Conservation (phyloP, 1,140 invertebrate genomes). For the Drosophila bifasciata region DNA sequence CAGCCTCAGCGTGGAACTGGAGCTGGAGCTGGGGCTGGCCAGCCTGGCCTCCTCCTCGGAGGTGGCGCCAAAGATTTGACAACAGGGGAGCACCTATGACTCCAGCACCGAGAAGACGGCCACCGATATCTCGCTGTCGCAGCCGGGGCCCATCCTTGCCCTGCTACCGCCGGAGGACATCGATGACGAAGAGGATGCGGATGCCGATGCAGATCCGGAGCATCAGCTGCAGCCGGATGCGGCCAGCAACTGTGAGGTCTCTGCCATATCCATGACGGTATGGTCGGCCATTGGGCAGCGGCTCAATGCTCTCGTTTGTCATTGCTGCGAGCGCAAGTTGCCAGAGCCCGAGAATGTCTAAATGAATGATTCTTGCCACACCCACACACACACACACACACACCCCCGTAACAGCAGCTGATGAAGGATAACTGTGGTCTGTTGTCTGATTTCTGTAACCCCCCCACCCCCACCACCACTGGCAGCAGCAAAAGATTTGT, state of each 20-base stretch:
- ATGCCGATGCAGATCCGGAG: constrained; percentile 12
- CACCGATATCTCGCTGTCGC: constrained; percentile 66
- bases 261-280: constrained; percentile 77
- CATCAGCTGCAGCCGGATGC: constrained; percentile 43
- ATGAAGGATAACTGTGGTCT: no score
- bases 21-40: constrained; percentile 71
- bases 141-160: constrained; percentile 53
- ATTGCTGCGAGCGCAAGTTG: constrained; percentile 83
- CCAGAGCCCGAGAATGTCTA: constrained; percentile 84
- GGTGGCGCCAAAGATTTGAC: constrained; percentile 80
- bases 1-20: constrained; percentile 68
- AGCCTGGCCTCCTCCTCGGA: constrained; percentile 59
- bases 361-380: background rate
- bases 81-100: constrained; percentile 74
- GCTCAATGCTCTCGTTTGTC: constrained; percentile 79
- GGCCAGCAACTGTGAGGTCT: constrained; percentile 76
- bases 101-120: constrained; percentile 22
- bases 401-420: no score
- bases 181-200: constrained; percentile 9
- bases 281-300: constrained; percentile 81
- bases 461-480: no score
- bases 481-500: background rate
- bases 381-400: background rate
- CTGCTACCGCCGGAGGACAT: constrained; percentile 38
- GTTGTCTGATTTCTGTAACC: no score